Evolutionary conservation across 2,888 invertebrate species (phyloP).

Genomic region (Drosophila quasianomalipes): DNA sequence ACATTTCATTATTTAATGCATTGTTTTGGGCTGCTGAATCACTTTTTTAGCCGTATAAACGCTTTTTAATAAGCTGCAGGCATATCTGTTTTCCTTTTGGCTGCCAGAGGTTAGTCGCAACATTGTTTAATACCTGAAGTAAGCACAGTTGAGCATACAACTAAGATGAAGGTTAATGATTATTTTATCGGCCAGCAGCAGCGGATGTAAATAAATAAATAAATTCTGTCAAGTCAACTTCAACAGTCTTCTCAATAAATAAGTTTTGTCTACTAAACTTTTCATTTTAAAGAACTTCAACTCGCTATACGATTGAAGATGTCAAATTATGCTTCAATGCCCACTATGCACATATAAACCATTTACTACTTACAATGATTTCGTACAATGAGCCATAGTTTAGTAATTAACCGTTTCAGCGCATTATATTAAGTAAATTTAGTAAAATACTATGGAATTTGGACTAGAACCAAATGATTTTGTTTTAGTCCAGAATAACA

Average conservation of each 20-base stretch:
- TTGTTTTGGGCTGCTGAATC: conserved; percentile 65
- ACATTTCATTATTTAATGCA: no score
- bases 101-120: conserved; percentile 43
- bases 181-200: neutral
- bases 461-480: neutral
- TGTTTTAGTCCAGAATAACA: neutral
- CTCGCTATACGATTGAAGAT: neutral
- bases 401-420: neutral
- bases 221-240: neutral
- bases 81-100: neutral
- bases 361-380: neutral
- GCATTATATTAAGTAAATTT: neutral
- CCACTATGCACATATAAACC: neutral
- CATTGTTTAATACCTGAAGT: conserved; percentile 12
- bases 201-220: neutral
- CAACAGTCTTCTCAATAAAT: no score
- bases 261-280: neutral
- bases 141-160: conserved; percentile 17
- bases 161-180: conserved; percentile 17
- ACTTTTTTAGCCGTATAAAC: conserved; percentile 55
- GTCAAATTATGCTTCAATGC: neutral
- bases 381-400: neutral
- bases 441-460: no score
- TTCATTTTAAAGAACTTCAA: neutral
- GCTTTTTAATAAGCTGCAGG: no score